phyloP scores from a whole-genome alignment of 2,888 invertebrate genomes.

The Volucella inanis region DNA sequence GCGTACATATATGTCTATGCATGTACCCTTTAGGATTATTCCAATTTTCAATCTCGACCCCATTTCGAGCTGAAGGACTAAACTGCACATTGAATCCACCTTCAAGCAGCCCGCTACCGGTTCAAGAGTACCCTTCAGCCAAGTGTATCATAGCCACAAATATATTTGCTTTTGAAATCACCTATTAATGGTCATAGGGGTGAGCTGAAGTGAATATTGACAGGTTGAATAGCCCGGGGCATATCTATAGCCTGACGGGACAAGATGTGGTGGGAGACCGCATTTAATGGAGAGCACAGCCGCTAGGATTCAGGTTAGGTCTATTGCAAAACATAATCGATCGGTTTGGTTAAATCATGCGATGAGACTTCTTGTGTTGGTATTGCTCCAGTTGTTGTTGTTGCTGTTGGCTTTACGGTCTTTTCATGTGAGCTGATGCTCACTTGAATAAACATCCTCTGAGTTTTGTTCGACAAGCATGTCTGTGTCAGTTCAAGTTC shows the following conservation, averaged over 20 bases:
- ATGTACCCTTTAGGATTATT: not conserved
- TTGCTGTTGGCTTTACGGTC: constrained; percentile 10
- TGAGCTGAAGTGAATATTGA: constrained; percentile 38
- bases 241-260: not conserved
- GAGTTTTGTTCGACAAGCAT: not conserved
- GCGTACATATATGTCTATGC: not conserved
- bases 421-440: constrained; percentile 51
- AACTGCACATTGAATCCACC: constrained; percentile 1
- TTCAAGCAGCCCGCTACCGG: not conserved
- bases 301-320: not conserved
- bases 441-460: constrained; percentile 58
- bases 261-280: constrained; percentile 7
- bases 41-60: constrained; percentile 10
- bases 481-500: constrained; percentile 56
- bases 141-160: constrained; percentile 14
- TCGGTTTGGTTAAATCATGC: constrained; percentile 63
- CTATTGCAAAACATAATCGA: constrained; percentile 62
- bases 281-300: not conserved
- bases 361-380: constrained; percentile 42
- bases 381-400: constrained; percentile 38
- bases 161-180: constrained; percentile 50
- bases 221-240: constrained; percentile 24
- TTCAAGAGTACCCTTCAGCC: too few species aligned
- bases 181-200: constrained; percentile 46
- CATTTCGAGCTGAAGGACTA: constrained; percentile 1